Evolutionary conservation across 2,888 invertebrate species (phyloP).

Genomic region (Pristionchus exspectatus): DNA sequence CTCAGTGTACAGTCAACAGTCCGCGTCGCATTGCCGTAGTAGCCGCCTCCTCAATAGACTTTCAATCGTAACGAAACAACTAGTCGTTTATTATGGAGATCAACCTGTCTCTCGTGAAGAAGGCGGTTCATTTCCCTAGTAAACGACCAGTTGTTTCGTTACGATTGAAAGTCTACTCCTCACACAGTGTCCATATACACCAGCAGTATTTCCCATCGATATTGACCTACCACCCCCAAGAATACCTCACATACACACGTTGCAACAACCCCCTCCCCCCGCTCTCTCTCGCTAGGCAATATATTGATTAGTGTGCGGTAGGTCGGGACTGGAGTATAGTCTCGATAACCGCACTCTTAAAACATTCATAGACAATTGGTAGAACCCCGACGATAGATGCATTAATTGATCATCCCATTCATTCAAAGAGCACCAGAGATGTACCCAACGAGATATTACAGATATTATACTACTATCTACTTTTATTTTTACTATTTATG

Average conservation of each 20-base stretch:
- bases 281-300: slow-evolving; percentile 35
- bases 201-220: slow-evolving; percentile 19
- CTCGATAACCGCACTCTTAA: not conserved
- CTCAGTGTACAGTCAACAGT: not conserved
- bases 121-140: too few relatives aligned
- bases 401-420: not conserved
- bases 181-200: slow-evolving; percentile 40
- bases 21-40: not conserved
- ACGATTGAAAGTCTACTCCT: too few relatives aligned
- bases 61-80: too few relatives aligned
- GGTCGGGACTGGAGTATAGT: not conserved
- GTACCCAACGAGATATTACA: slow-evolving; percentile 20
- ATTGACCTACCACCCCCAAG: not conserved
- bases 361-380: slow-evolving; percentile 35
- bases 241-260: not conserved
- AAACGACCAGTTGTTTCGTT: too few relatives aligned
- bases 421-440: slow-evolving; percentile 20
- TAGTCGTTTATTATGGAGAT: too few relatives aligned
- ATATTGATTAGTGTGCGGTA: slow-evolving; percentile 25
- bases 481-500: not conserved
- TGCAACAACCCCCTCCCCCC: not conserved
- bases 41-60: too few relatives aligned
- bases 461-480: not conserved
- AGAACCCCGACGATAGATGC: slow-evolving; percentile 12
- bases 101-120: too few relatives aligned